A percentile compares a stretch with the other conserved stretches of the same genome.
Evolutionary conservation across 2,113 vertebrate species (phyloP).

Genomic region (Chiloscyllium plagiosum): DNA sequence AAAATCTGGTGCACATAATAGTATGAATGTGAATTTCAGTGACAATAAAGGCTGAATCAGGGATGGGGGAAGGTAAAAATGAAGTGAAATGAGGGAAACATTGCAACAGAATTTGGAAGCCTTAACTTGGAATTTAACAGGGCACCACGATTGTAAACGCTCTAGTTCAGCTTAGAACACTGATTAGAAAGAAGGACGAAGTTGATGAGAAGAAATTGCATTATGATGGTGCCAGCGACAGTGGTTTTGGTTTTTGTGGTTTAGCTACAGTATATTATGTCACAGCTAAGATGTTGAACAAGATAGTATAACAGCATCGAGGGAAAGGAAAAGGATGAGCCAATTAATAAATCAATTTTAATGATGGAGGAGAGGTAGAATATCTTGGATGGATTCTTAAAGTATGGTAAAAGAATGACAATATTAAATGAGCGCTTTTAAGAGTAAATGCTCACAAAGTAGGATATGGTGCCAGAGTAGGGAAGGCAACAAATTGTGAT

Average conservation of each 20-base stretch:
- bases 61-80: not conserved
- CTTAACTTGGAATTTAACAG: not conserved
- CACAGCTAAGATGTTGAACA: not conserved
- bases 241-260: not conserved
- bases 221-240: too few relatives aligned
- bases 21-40: not conserved
- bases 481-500: not conserved
- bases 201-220: not conserved
- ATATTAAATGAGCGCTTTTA: not conserved
- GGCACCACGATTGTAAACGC: not conserved
- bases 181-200: not conserved
- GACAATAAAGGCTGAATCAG: not conserved
- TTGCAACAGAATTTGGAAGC: not conserved
- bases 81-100: not conserved
- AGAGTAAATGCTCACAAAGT: not conserved
- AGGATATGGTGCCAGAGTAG: not conserved
- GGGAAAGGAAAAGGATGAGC: not conserved
- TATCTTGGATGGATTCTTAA: not conserved
- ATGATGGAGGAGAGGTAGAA: not conserved
- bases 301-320: not conserved
- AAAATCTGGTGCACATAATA: not conserved
- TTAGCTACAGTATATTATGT: not conserved
- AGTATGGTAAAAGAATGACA: not conserved
- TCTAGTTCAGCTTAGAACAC: not conserved
- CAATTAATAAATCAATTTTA: not conserved